Evolutionary conservation across 2,797 vertebrate genomes (phyloP), one percentile per base, ranked within the genome.

Genomic region (Lepilemur septentrionalis): DNA sequence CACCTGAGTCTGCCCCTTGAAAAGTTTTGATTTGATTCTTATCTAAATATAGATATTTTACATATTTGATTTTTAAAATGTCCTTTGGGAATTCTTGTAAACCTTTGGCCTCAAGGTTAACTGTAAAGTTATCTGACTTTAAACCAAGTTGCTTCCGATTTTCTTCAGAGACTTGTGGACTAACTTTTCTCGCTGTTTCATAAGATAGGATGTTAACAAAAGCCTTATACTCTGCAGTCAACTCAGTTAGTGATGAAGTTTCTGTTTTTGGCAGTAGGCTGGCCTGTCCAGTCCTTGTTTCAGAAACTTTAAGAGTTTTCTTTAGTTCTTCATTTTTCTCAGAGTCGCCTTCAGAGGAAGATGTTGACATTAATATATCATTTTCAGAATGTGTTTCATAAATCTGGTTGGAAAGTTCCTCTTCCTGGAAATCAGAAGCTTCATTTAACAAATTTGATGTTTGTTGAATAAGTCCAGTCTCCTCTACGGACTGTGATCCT

Each of bases 41-140:
- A 90, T 98, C 93, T 80, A 98, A 97, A 81, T 97, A 97, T 30
- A 98, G 93, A 72, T 97, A 96, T 93, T 97, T 98, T 83, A 98
- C 61, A 79, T 94, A 79, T 65, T 89, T 90, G 18, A 30, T 80
- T 93, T 96, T 96, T 76, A 98, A 97, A 96, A 97, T 32, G 2
- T 97, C 69, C 28, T 84, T 72, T 79, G 98, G 97, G 48, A 98
- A 92, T 92, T 97, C 95, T 72, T 94, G 83, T 69, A 98, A 94
- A 72, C 93, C 96, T 43, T 94, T 97, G 20, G 79, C 92, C 38
- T 97, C 97, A 87, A 98, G 96, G 11, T 97, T 93, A 95, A 98
- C 30, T 35, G 83, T 95, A 35, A 92, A 95, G 1, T 96, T n/a
- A 75, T 93, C 89, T 65, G 67, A 75, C 28, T 3, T n/a, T 70